Conservation (phyloP, 2,888 invertebrate genomes). For the Tupiocoris notatus region DNA sequence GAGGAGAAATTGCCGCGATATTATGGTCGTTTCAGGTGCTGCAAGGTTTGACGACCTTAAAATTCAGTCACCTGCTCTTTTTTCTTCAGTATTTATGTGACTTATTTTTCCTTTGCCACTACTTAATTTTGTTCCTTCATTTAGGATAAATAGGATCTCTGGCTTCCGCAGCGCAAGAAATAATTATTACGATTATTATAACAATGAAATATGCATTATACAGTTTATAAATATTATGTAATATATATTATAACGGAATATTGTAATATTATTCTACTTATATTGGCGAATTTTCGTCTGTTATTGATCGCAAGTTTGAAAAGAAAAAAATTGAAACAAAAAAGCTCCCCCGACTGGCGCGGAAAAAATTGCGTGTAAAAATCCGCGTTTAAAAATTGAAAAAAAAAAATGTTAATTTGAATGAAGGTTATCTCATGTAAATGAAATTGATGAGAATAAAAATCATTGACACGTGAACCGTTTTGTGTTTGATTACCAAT, state of each 20-base stretch:
- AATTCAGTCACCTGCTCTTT: too few relatives aligned
- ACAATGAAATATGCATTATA: conserved; percentile 9
- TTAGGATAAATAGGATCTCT: background rate
- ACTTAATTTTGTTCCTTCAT: background rate
- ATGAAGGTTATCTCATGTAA: conserved; percentile 40
- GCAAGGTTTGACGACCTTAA: background rate
- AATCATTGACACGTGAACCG: conserved; percentile 5
- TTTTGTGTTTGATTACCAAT: too few relatives aligned
- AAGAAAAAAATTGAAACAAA: background rate
- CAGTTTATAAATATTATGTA: conserved; percentile 36
- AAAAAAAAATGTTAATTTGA: conserved; percentile 22
- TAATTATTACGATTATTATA: conserved; percentile 9
- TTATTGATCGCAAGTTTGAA: conserved; percentile 29
- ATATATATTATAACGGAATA: conserved; percentile 33
- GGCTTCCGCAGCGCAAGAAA: conserved; percentile 31
- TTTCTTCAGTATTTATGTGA: too few relatives aligned
- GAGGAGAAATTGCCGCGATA: too few relatives aligned
- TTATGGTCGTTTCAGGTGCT: conserved; percentile 1
- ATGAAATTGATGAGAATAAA: conserved; percentile 29
- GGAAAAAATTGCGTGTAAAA: background rate
- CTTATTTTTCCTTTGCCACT: background rate
- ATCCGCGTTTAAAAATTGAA: background rate
- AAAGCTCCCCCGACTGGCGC: too few relatives aligned
- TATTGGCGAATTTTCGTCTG: conserved; percentile 28
- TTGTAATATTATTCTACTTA: conserved; percentile 38